These are phyloP conservation scores for Cryptotis parvus DNA, from an alignment of 2,113 vertebrate species.

Conservation along the genomic window DNA sequence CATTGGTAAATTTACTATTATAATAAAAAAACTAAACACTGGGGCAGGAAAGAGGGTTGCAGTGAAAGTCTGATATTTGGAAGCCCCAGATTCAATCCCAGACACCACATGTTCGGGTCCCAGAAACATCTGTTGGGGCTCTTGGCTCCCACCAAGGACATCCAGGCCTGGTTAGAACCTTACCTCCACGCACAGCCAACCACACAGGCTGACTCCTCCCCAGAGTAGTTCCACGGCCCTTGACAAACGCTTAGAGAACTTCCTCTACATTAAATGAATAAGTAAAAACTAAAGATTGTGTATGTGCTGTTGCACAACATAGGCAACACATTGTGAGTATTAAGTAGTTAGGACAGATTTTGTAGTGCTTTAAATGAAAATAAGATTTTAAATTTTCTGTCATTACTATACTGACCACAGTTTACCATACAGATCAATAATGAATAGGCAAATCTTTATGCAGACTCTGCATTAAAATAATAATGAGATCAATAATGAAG, in stretches of 20 bases:
- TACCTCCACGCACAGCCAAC: too few species aligned
- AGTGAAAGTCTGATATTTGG: too few species aligned
- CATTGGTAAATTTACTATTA: slow-evolving; percentile 38
- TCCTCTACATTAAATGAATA: not conserved
- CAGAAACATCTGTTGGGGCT: too few species aligned
- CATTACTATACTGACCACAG: not conserved
- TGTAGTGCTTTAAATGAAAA: slow-evolving; percentile 30
- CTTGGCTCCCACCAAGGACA: too few species aligned
- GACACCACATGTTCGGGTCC: too few species aligned
- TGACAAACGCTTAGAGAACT: too few species aligned
- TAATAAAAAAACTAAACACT: not conserved
- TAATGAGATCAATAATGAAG: not conserved
- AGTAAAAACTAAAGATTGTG: slow-evolving; percentile 38
- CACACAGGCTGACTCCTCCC: too few species aligned
- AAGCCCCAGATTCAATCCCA: too few species aligned
- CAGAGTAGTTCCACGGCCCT: too few species aligned
- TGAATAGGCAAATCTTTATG: not conserved
- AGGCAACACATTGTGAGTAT: not conserved
- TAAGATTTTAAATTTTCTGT: not conserved
- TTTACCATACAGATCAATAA: not conserved
- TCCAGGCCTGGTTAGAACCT: too few species aligned
- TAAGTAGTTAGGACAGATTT: slow-evolving; percentile 3
- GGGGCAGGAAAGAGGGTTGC: too few species aligned
- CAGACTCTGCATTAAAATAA: not conserved
- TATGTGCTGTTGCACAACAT: not conserved